These are phyloP conservation scores for Melanerpes formicivorus DNA, from an alignment of 2,113 vertebrate genomes.

Conservation along the genomic window DNA sequence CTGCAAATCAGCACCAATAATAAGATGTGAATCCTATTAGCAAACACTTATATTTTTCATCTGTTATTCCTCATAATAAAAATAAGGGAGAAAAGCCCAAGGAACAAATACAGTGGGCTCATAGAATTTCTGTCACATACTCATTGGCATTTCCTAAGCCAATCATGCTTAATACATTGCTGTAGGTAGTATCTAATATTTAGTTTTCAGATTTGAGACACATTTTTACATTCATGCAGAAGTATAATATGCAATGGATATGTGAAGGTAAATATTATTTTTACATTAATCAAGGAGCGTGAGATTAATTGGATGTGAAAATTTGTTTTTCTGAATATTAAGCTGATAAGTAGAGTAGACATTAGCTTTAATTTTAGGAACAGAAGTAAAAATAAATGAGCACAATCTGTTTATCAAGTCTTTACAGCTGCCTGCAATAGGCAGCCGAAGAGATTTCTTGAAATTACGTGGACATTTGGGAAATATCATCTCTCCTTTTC, in stretches of 20 bases:
- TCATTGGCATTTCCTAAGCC: slow-evolving; percentile 24
- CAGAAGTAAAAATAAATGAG: background rate
- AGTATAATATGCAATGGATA: slow-evolving; percentile 28
- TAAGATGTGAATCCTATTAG: slow-evolving; percentile 93
- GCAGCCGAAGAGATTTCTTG: background rate
- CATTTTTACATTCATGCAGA: slow-evolving; percentile 12
- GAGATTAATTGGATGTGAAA: slow-evolving; percentile 8
- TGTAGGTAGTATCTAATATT: slow-evolving; percentile 57
- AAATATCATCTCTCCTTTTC: background rate
- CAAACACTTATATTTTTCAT: slow-evolving; percentile 85
- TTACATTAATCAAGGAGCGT: background rate
- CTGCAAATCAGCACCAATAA: slow-evolving; percentile 86
- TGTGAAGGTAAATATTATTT: slow-evolving; percentile 62
- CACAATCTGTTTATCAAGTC: background rate
- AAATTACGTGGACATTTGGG: background rate
- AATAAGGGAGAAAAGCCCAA: slow-evolving; percentile 67
- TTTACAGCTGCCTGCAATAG: background rate
- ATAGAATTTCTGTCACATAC: slow-evolving; percentile 58
- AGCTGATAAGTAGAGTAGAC: slow-evolving; percentile 1
- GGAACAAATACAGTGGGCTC: slow-evolving; percentile 39
- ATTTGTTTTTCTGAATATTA: slow-evolving; percentile 30
- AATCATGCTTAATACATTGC: slow-evolving; percentile 32
- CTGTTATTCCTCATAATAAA: slow-evolving; percentile 71
- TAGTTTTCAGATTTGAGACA: slow-evolving; percentile 72
- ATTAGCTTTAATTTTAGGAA: slow-evolving; percentile 15